Conservation (phyloP, 2,113 vertebrate species). For the Verasper variegatus region DNA sequence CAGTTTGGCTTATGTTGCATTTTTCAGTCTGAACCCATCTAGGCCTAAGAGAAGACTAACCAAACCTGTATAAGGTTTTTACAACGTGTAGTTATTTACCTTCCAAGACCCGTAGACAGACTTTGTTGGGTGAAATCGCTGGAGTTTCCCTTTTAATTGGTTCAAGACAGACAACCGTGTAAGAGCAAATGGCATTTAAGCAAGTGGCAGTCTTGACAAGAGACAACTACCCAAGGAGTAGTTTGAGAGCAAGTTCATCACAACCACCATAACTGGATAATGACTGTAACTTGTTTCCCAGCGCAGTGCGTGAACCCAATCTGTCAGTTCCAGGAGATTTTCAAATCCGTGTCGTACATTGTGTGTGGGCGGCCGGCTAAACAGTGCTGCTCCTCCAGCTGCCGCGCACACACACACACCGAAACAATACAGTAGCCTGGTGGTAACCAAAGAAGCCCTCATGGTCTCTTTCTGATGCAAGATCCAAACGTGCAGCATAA, state of each 20-base stretch:
- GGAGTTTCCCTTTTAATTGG: conserved; percentile 14
- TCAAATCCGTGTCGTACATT: conserved; percentile 50
- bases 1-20: no score
- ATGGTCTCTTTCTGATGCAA: neutral
- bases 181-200: conserved; percentile 2
- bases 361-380: conserved; percentile 58
- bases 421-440: conserved; percentile 7
- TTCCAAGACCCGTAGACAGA: no score
- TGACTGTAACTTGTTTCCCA: conserved; percentile 67
- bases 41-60: no score
- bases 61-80: no score
- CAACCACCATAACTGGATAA: conserved; percentile 65
- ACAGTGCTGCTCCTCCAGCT: conserved; percentile 31
- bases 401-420: neutral
- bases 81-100: no score
- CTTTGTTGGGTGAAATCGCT: neutral
- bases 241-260: conserved; percentile 41
- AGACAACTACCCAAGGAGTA: conserved; percentile 11
- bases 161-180: conserved; percentile 12
- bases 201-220: conserved; percentile 23
- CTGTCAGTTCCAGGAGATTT: conserved; percentile 73
- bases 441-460: neutral
- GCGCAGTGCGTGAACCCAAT: conserved; percentile 73
- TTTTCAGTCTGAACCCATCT: no score
- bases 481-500: conserved; percentile 21